Evolutionary conservation across 2,113 vertebrate genomes (phyloP), one percentile per base, ranked within the genome.

Genomic region (Rhinichthys klamathensis): DNA sequence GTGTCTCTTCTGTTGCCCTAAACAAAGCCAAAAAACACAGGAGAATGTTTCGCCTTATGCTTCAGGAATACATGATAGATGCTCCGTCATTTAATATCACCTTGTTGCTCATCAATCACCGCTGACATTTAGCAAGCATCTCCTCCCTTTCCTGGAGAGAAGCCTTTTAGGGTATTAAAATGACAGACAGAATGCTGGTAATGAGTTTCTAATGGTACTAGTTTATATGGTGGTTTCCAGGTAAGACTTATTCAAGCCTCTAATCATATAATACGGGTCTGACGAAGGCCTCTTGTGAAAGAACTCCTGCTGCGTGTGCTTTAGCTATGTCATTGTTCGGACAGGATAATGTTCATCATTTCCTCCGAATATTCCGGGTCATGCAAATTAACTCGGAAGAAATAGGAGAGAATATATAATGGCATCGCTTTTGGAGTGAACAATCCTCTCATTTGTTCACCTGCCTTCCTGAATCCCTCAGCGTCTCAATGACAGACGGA

Each of bases 381-480:
- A 83, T 83, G 65, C 72, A 88, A 70, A 88, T 76, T n/a, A 82
- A 38, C 83, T 54, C 77, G n/a, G 16, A 82, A 85, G 65, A 32
- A 30, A 61, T 51, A 38, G 60, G 30, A 54, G 69, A 41, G 30
- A 85, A 85, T 85, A 79, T 44, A 54, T 86, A 76, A 84, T 86
- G 63, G 27, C 54, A 35, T 23, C 60, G 8, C 46, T 85, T 80
- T 80, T 56, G 49, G 32, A 80, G 67, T 41, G 51, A 86, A 84
- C 82, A 65, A 18, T 73, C 56, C 35, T 16, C 72, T 84, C 82
- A 82, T 82, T 84, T 77, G 63, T 74, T 61, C 23, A 46, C 44
- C 80, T 85, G 65, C 32, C 49, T 73, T 80, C 38, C 35, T 7
- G 41, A 81, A 84, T 84, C 60, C 80, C 75, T 65, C 35, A 4